Conservation (phyloP, 2,797 vertebrate genomes). For the Bovichtus diacanthus region DNA sequence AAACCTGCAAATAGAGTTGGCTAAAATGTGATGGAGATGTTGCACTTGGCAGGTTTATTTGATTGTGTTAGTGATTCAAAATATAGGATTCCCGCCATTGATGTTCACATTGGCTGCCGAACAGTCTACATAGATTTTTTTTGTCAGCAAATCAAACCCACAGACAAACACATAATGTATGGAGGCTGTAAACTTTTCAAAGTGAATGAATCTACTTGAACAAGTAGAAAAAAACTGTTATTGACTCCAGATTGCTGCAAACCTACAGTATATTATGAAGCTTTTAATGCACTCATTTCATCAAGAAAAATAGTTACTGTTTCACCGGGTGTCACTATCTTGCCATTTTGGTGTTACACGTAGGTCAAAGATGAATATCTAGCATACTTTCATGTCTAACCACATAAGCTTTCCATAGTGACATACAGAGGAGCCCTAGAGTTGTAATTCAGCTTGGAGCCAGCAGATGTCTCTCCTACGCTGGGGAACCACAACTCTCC, state of each 20-base stretch:
- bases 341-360: neutral
- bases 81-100: conserved; percentile 27
- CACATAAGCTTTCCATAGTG: neutral
- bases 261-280: neutral
- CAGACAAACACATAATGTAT: neutral
- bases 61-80: conserved; percentile 8
- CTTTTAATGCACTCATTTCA: neutral
- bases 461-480: conserved; percentile 81
- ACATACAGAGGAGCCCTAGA: neutral
- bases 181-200: neutral
- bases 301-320: neutral
- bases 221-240: neutral
- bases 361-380: neutral
- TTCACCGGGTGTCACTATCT: neutral
- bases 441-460: conserved; percentile 58
- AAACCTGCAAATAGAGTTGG: neutral
- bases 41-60: conserved; percentile 2
- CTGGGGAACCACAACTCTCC: conserved; percentile 39
- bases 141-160: conserved; percentile 10
- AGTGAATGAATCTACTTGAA: neutral
- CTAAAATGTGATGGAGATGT: neutral
- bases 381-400: neutral
- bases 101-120: conserved; percentile 1
- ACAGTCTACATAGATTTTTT: neutral
- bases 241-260: neutral